These are phyloP conservation scores for Peromyscus attwateri DNA, from an alignment of 2,797 vertebrate species.

Conservation along the genomic window DNA sequence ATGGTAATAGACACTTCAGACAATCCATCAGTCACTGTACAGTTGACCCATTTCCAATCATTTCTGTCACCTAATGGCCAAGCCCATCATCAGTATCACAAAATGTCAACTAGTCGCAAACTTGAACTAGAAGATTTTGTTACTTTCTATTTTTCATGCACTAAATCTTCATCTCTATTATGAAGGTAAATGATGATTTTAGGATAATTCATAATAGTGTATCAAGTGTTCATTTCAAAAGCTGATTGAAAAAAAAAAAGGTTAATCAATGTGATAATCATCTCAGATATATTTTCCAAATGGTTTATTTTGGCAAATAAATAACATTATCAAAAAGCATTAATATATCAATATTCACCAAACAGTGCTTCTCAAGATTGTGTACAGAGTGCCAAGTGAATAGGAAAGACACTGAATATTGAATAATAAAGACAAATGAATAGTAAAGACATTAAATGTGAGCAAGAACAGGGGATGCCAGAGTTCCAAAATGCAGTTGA, in stretches of 20 bases:
- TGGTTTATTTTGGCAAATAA: conserved; percentile 43
- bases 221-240: conserved; percentile 27
- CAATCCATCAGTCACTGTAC: background rate
- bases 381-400: background rate
- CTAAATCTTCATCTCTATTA: conserved; percentile 13
- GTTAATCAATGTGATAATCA: conserved; percentile 60
- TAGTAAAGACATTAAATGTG: background rate
- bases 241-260: background rate
- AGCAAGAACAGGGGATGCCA: background rate
- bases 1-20: background rate
- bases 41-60: background rate
- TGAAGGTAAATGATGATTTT: conserved; percentile 9
- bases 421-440: background rate
- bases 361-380: background rate
- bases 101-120: background rate
- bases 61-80: background rate
- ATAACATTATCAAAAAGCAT: conserved; percentile 9
- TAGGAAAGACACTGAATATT: background rate
- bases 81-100: background rate
- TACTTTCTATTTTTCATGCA: background rate
- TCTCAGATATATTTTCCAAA: conserved; percentile 27
- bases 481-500: background rate
- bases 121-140: background rate
- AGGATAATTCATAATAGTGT: conserved; percentile 11
- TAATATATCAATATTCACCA: conserved; percentile 51